These are phyloP conservation scores for Carpatolechia fugitivella DNA, from an alignment of 2,888 invertebrate genomes.

Conservation along the genomic window DNA sequence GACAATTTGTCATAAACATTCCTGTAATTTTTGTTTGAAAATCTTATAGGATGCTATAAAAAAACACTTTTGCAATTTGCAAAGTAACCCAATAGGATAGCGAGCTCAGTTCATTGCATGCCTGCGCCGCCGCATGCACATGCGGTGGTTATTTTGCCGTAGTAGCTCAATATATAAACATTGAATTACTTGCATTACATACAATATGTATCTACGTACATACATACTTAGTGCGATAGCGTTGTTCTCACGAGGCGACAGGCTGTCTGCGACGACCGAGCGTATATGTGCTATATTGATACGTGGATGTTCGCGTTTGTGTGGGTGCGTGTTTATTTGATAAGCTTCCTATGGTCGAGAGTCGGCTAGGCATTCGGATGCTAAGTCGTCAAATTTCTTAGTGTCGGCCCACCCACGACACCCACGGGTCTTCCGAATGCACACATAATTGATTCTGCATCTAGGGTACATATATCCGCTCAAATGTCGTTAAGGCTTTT, in stretches of 20 bases:
- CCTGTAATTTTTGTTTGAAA: constrained; percentile 47
- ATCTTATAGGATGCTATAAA: constrained; percentile 38
- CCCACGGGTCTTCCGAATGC: constrained; percentile 44
- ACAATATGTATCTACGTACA: constrained; percentile 58
- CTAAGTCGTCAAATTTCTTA: constrained; percentile 63
- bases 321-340: constrained; percentile 72
- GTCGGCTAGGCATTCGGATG: constrained; percentile 66
- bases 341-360: constrained; percentile 66
- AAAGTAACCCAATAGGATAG: constrained; percentile 45
- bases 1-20: constrained; percentile 59
- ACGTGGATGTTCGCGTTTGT: constrained; percentile 39
- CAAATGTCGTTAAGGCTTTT: not conserved
- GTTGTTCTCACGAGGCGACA: constrained; percentile 74
- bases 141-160: constrained; percentile 52
- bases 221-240: constrained; percentile 50
- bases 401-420: constrained; percentile 62
- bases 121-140: constrained; percentile 33
- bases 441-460: constrained; percentile 21
- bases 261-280: constrained; percentile 70
- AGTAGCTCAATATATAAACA: constrained; percentile 54
- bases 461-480: constrained; percentile 2
- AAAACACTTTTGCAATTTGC: constrained; percentile 39
- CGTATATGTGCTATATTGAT: constrained; percentile 63
- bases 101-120: constrained; percentile 35
- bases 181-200: constrained; percentile 62